These are phyloP conservation scores for Caenorhabditis afra DNA, from an alignment of 2,888 invertebrate genomes.

Conservation along the genomic window DNA sequence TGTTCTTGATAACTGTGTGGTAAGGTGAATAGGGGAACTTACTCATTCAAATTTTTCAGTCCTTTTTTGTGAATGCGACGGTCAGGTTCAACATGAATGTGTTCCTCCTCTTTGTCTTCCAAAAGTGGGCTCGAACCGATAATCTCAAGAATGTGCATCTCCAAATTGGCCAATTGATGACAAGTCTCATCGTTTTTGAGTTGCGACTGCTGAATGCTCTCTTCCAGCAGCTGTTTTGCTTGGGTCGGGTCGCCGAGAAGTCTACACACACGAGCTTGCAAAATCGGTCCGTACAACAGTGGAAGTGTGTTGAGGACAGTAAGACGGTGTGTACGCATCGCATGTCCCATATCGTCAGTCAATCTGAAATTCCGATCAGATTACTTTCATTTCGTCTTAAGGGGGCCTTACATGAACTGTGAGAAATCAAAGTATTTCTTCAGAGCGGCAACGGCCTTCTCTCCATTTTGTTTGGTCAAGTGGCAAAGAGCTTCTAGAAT, in stretches of 20 bases:
- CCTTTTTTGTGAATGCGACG: conserved; percentile 25
- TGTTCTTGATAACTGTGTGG: too few relatives aligned
- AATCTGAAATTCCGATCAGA: conserved; percentile 4
- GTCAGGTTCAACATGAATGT: not conserved
- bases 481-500: too few relatives aligned
- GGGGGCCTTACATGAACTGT: conserved; percentile 37
- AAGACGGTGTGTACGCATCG: conserved; percentile 36
- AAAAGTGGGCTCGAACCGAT: conserved; percentile 25
- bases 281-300: conserved; percentile 60
- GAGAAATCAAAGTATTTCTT: conserved; percentile 55
- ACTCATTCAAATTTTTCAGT: conserved; percentile 26
- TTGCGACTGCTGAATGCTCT: conserved; percentile 62
- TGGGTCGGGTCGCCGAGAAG: conserved; percentile 52
- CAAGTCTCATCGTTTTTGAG: conserved; percentile 52
- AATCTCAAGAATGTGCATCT: conserved; percentile 40
- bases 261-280: conserved; percentile 52
- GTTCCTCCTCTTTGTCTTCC: not conserved
- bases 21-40: too few relatives aligned
- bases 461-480: too few relatives aligned
- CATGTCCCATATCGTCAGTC: conserved; percentile 41
- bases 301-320: conserved; percentile 46
- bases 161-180: conserved; percentile 52
- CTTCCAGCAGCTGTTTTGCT: conserved; percentile 27
- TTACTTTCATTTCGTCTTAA: not conserved
- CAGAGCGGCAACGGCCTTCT: not conserved